These are phyloP conservation scores for Eremobia ochroleuca DNA, from an alignment of 2,888 invertebrate species.

Conservation along the genomic window DNA sequence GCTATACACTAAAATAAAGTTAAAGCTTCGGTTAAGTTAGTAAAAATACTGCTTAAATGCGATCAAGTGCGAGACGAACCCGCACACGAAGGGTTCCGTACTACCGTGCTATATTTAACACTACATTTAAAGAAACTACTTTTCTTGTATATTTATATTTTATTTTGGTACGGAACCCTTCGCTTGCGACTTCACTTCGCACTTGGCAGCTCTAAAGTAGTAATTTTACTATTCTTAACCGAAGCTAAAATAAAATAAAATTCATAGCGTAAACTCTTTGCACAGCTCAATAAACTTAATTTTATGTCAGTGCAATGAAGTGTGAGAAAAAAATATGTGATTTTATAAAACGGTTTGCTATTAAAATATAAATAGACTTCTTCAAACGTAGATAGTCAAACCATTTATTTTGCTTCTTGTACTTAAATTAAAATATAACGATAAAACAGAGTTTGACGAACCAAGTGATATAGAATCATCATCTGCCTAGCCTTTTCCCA, in stretches of 20 bases:
- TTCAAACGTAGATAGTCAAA: background rate
- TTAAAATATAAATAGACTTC: constrained; percentile 27
- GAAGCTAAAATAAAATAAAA: constrained; percentile 10
- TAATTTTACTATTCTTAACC: constrained; percentile 18
- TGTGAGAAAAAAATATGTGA: constrained; percentile 13
- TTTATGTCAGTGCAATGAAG: constrained; percentile 25
- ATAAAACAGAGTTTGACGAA: background rate
- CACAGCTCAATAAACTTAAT: constrained; percentile 24
- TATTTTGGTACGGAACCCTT: background rate
- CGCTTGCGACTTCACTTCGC: background rate
- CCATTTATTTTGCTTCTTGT: background rate
- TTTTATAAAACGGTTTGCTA: background rate
- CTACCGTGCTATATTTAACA: no score
- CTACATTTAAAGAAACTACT: no score
- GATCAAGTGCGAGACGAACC: no score
- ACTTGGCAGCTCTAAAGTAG: background rate
- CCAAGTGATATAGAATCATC: background rate
- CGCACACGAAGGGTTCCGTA: background rate
- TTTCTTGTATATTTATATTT: no score
- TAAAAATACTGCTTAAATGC: no score
- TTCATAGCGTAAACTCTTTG: constrained; percentile 17
- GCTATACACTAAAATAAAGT: background rate
- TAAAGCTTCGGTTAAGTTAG: background rate
- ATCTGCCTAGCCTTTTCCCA: no score
- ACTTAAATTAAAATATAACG: background rate